Base-by-base conservation (phyloP, 2,797 vertebrate genomes). In the Chiroxiphia lanceolata region DNA sequence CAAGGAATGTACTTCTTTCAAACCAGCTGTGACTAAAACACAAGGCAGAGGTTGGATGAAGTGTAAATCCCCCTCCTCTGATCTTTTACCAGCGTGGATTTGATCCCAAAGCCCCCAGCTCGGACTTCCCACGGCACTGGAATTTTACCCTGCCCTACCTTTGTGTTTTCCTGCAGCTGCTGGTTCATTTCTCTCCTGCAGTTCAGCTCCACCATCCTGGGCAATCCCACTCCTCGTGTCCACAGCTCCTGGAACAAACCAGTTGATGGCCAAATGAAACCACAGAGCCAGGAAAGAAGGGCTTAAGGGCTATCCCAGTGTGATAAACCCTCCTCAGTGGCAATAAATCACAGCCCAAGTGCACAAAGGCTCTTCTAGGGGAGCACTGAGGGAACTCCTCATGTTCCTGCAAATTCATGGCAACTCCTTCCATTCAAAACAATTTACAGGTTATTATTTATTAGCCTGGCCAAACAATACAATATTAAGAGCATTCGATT, bases 191-290 rank as follows among this genome's bases (percentile, higher is more conserved):
- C 85, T 89, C 72, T 90, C 84, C 68, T 91, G 95, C 18, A 72
- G 63, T 27, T 93, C 91, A 83, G 90, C 70, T 67, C 31, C 60
- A 21, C 11, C 83, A 63, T 89, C 87, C 70, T 96, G 95, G 88
- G 96, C 82, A 91, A 82, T 68, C 34, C 17, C 4, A 6, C 65
- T 83, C 71, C 74, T 94, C 4, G 5, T 68, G 72, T 96, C 96
- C 77, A 89, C 76, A 26, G 94, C 64, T 92, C 93, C 97, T 98
- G 34, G 29, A 94, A 90, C 56, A 85, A 91, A 95, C 83, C 13
- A 54, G 80, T 93, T 95, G 79, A 95, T 27, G 50, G 61, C 33
- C 78, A 91, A 68, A 94, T 86, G 69, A 91, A 87, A 92, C 71
- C 53, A 45, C 60, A 80, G 47, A 80, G 11, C 33, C 33, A 59